Base-by-base conservation (phyloP, 2,797 vertebrate species). In the Babyrousa celebensis region DNA sequence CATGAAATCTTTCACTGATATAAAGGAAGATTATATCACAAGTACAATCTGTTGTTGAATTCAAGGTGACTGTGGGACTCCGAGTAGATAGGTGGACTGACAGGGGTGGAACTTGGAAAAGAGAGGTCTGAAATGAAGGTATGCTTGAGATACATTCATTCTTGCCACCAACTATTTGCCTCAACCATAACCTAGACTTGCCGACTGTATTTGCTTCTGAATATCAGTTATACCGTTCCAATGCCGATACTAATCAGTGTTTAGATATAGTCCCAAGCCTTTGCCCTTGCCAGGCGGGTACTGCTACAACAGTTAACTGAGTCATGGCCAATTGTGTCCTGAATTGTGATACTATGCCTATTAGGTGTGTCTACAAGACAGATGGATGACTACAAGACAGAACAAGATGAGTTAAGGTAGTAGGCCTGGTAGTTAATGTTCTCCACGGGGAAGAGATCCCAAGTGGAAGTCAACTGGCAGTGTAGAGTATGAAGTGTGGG, bases 401-500 rank as follows among this genome's bases (percentile, higher is more conserved):
- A 95, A 56, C 8, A 89, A 85, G n/a, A 71, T 52, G 40, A 32
- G 58, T 77, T 96, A 91, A 65, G 36, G 18, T 52, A 88, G 4
- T 52, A 90, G 32, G 54, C 75, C 43, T 40, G 20, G 20, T 75
- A n/a, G 17, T 96, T 72, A 85, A 93, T 85, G 43, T 82, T 67
- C 36, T 75, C 25, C 32, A 67, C 6, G 32, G 21, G 29, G 85
- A 93, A 85, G 72, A 85, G 29, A 85, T 77, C 72, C 27, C 72
- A 93, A 93, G 88, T 67, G 91, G n/a, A 95, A 95, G 54, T 91
- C 56, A 93, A 43, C 27, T 85, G 43, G 29, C 9, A 71, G 48
- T 72, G 43, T 77, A 72, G 29, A 56, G 5, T 60, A 11, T 27
- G 63, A 92, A 60, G 5, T 54, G 6, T 68, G 65, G 18, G 12